Conservation (phyloP, 2,888 invertebrate species). For the Mayetiola destructor region DNA sequence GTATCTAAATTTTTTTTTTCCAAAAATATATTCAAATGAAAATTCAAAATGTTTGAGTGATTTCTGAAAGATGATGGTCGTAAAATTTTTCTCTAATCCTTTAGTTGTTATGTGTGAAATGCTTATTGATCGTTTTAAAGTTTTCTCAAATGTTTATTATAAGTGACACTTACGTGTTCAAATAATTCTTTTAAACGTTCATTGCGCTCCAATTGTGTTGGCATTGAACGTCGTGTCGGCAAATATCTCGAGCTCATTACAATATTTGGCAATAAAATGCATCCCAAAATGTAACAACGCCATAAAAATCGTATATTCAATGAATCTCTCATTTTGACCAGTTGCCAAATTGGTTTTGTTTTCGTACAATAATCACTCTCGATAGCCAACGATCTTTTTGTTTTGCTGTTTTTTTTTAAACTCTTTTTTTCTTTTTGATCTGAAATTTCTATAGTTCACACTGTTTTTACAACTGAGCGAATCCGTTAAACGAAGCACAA, state of each 20-base stretch:
- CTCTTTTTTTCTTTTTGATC: neutral
- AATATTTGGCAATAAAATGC: neutral
- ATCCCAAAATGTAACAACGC: neutral
- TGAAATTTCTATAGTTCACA: neutral
- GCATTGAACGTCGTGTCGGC: constrained; percentile 1
- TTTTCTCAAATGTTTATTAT: no score
- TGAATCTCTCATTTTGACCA: neutral
- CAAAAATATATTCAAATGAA: no score
- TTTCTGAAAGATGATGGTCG: no score
- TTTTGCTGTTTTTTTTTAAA: neutral
- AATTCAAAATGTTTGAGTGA: no score
- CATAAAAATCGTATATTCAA: constrained; percentile 6
- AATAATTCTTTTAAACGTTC: constrained; percentile 3
- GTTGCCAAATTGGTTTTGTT: neutral
- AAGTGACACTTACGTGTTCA: constrained; percentile 2
- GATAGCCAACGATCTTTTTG: neutral
- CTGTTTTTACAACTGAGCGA: neutral
- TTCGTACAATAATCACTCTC: neutral
- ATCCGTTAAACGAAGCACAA: neutral
- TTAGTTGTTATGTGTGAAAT: no score
- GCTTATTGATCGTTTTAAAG: no score
- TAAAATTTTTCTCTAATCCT: no score
- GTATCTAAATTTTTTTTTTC: neutral
- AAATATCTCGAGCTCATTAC: constrained; percentile 1
- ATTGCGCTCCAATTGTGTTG: neutral